Evolutionary conservation across 2,888 invertebrate genomes (phyloP).

Genomic region (Lycocerus yunnanus): DNA sequence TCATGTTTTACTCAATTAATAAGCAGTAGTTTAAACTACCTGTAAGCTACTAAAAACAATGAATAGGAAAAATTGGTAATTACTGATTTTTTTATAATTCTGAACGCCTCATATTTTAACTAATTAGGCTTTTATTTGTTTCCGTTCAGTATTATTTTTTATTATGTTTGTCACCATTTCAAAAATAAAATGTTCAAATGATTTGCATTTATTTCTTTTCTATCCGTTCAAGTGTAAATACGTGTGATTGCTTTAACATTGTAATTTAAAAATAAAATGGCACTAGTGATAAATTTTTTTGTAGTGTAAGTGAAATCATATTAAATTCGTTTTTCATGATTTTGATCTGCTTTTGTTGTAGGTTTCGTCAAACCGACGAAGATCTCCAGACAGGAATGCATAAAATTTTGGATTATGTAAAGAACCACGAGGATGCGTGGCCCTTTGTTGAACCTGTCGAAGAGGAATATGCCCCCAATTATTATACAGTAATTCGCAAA

Average conservation of each 20-base stretch:
- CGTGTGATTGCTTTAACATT: not conserved
- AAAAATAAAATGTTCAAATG: constrained; percentile 14
- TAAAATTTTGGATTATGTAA: constrained; percentile 86
- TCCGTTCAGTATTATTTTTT: constrained; percentile 10
- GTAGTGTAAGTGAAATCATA: constrained; percentile 17
- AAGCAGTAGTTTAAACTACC: not conserved
- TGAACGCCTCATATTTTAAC: not conserved
- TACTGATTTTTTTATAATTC: not conserved
- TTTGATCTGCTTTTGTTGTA: constrained; percentile 49
- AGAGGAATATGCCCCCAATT: constrained; percentile 89
- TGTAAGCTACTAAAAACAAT: not conserved
- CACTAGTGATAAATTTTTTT: constrained; percentile 8
- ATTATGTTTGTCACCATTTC: not conserved
- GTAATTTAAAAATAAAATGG: constrained; percentile 5
- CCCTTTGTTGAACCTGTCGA: constrained; percentile 93
- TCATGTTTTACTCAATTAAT: not conserved
- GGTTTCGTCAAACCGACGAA: constrained; percentile 81
- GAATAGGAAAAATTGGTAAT: not conserved
- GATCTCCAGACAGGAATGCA: constrained; percentile 89
- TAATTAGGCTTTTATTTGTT: not conserved
- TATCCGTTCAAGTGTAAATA: not conserved
- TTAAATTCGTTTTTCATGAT: constrained; percentile 1
- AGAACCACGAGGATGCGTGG: constrained; percentile 91
- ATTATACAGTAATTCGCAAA: constrained; percentile 71
- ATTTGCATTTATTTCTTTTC: not conserved